Base-by-base conservation (phyloP, 1,140 invertebrate species). In the Platyscapa corneri region DNA sequence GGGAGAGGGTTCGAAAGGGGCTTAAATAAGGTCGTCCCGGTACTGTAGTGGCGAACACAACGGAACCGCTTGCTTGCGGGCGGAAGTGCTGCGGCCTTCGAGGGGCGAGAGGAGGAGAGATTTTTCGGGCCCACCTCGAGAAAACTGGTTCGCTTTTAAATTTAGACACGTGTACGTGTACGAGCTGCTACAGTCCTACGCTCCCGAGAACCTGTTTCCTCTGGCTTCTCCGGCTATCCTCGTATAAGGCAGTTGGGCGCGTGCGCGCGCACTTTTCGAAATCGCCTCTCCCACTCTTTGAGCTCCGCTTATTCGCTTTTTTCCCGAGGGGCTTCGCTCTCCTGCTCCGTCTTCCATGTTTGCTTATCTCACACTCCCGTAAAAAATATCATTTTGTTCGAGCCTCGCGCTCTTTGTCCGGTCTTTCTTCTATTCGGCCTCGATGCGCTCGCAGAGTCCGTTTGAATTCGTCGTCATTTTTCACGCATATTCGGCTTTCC, bases 61-160 rank as follows among this genome's bases (percentile, higher is more conserved):
- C 70, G 70, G 37, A 42, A 74, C 23, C 10, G n/a, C 20, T 37
- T 27, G n/a, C 20, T 37, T 30, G 64, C 23, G 65, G 37, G 39
- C 78, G 83, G 83, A 87, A 86, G 84, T 85, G 78, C 75, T 67
- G 56, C 72, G 76, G 42, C 70, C 74, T 49, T 84, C 77, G 30
- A 39, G 49, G n/a, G 82, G 8, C 8, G 82, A 56, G n/a, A 18
- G 70, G 80, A 32, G 32, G 27, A 18, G 64, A 2, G 74, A 53
- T 49, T 77, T 75, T 83, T 85, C 64, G 37, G 76, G 3, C 34
- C 60, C 32, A n/a, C 60, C 2, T 23, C 49, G 75, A 46, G 30
- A 77, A 76, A 84, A 87, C 86, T 87, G 84, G 87, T 84, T 87
- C 67, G 79, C 76, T 86, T 87, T 84, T 86, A 87, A 89, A 87